phyloP scores from a whole-genome alignment of 2,888 invertebrate genomes.

The Sturmia bella region DNA sequence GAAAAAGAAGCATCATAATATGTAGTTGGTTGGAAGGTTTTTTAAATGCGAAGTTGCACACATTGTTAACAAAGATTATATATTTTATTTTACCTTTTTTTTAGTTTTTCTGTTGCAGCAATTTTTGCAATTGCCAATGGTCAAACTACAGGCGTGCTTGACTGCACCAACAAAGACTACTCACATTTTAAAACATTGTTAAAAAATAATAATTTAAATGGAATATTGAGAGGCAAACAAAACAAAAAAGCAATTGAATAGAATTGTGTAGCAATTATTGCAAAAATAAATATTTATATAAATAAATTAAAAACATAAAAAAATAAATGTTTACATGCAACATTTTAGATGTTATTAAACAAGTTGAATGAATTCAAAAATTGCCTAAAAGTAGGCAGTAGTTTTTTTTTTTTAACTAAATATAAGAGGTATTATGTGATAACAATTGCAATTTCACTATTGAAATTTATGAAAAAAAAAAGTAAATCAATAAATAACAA shows the following conservation, averaged over 20 bases:
- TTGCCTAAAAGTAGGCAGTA: not conserved
- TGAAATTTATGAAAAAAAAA: no score
- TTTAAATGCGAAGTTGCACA: constrained; percentile 46
- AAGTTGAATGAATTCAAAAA: no score
- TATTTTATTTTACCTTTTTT: constrained; percentile 14
- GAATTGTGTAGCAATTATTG: constrained; percentile 9
- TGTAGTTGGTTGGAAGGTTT: constrained; percentile 40
- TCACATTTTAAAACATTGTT: not conserved
- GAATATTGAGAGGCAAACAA: not conserved
- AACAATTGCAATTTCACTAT: no score
- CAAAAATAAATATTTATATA: not conserved
- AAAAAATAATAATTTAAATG: constrained; percentile 3
- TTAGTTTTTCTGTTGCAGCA: not conserved
- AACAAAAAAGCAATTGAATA: not conserved
- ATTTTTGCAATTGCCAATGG: constrained; percentile 15
- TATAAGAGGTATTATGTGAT: no score
- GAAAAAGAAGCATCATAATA: constrained; percentile 19
- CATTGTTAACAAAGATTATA: constrained; percentile 51
- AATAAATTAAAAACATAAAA: not conserved
- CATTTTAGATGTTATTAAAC: no score
- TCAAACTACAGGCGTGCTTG: constrained; percentile 21
- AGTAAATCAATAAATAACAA: no score
- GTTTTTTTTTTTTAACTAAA: no score
- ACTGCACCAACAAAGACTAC: not conserved
- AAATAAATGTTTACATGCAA: no score